Conservation (phyloP, 1,140 invertebrate genomes). For the Nymphalis io region DNA sequence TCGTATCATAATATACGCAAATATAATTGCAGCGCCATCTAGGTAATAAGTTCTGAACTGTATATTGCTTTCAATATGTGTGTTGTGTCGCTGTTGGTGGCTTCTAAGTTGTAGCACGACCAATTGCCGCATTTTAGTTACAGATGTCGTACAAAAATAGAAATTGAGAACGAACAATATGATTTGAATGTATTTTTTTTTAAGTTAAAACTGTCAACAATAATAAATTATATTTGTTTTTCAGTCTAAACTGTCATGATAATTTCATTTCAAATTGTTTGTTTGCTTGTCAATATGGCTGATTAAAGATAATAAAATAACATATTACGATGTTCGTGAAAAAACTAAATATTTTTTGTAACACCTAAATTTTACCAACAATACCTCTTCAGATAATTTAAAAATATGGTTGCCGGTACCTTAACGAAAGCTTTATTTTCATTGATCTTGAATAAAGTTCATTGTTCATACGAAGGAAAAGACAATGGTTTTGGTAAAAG, state of each 20-base stretch:
- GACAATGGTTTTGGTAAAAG: conserved; percentile 73
- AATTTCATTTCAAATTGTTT: neutral
- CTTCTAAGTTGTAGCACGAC: neutral
- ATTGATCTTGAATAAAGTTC: conserved; percentile 50
- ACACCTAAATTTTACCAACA: conserved; percentile 23
- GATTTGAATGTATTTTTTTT: too few species aligned
- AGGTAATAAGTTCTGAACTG: neutral
- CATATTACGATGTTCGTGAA: conserved; percentile 49
- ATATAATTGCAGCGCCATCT: conserved; percentile 9
- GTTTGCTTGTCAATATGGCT: conserved; percentile 47
- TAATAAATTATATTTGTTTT: too few species aligned
- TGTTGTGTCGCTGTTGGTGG: neutral
- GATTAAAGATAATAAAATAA: conserved; percentile 35
- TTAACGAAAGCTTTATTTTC: conserved; percentile 55
- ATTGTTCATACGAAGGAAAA: conserved; percentile 52
- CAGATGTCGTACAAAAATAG: too few species aligned
- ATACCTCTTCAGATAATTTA: conserved; percentile 17
- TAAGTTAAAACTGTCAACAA: too few species aligned
- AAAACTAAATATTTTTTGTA: conserved; percentile 27
- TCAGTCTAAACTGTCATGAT: neutral
- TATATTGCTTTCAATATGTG: too few species aligned
- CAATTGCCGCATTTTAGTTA: too few species aligned
- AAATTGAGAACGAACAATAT: too few species aligned
- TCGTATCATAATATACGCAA: neutral
- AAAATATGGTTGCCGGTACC: conserved; percentile 51